These are phyloP conservation scores for Latrodectus hesperus DNA, from an alignment of 2,888 invertebrate genomes.

Conservation along the genomic window DNA sequence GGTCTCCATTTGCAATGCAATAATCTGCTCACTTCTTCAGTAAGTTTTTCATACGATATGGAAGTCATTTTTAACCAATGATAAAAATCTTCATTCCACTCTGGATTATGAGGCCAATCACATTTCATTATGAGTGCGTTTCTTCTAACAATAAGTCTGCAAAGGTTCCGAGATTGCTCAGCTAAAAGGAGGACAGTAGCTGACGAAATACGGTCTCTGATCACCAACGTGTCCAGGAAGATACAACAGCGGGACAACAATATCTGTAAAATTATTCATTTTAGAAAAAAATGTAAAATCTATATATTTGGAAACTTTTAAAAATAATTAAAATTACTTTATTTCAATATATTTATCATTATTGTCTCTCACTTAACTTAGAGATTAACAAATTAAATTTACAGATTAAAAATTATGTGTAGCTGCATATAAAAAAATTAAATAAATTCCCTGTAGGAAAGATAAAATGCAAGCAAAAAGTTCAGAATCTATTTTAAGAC, in stretches of 20 bases:
- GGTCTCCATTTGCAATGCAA: conserved; percentile 81
- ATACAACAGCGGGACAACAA: conserved; percentile 82
- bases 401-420: not conserved
- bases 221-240: conserved; percentile 82
- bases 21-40: conserved; percentile 82
- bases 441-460: not conserved
- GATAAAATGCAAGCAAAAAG: too few species aligned
- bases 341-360: not conserved
- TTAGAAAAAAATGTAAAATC: conserved; percentile 6
- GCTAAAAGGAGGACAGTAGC: conserved; percentile 84
- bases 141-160: conserved; percentile 81
- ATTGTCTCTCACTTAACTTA: not conserved
- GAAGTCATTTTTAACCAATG: conserved; percentile 81
- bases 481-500: too few species aligned
- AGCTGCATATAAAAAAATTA: not conserved
- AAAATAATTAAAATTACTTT: not conserved
- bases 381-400: not conserved
- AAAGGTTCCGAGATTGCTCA: conserved; percentile 80
- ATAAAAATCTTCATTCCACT: conserved; percentile 82
- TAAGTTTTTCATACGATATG: conserved; percentile 81
- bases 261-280: conserved; percentile 73
- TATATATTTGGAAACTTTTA: not conserved
- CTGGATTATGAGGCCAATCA: conserved; percentile 80
- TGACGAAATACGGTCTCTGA: conserved; percentile 81
- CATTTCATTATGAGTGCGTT: conserved; percentile 82